Base-by-base conservation (phyloP, 2,113 vertebrate species). In the Colistium nudipinnis region DNA sequence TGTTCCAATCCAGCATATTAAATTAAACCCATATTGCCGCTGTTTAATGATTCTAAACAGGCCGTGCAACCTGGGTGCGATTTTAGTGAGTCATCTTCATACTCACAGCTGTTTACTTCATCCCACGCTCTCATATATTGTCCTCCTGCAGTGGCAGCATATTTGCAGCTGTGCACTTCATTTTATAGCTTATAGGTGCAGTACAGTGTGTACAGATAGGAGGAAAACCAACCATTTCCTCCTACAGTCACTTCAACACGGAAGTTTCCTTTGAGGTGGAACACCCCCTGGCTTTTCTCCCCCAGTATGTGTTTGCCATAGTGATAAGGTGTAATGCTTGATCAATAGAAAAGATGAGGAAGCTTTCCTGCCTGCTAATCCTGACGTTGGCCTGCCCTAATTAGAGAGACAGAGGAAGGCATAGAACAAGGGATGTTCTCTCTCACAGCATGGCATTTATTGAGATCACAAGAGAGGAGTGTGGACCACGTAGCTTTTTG, bases 341-440 rank as follows among this genome's bases (percentile, higher is more conserved):
- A 80, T 87, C 81, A 74, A 63, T 84, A 82, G n/a, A 69, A 75
- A 54, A 78, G 52, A 76, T 81, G 55, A 78, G 69, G 69, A 73
- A 47, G 65, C 62, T 33, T 61, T 47, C 38, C 48, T 48, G 47
- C 52, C 28, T 27, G 47, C 71, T 60, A 74, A 77, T 55, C 65
- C 59, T 22, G 16, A 24, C 31, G 49, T 33, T 43, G 55, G 57
- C 25, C 7, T 33, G 31, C 20, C 30, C 31, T 52, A 36, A 62
- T 49, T 44, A 33, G 62, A 70, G 31, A 54, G 38, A 51, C 2
- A 1, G n/a, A n/a, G 35, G 30, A 22, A 51, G 56, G 47, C 4
- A 63, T 35, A 27, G 27, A 70, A 28, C 44, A 45, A 67, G 51
- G 48, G 73, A 60, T 60, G 30, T 36, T 47, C 52, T 63, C 33